These are phyloP conservation scores for Eupithecia exiguata DNA, from an alignment of 2,888 invertebrate species.

Conservation along the genomic window DNA sequence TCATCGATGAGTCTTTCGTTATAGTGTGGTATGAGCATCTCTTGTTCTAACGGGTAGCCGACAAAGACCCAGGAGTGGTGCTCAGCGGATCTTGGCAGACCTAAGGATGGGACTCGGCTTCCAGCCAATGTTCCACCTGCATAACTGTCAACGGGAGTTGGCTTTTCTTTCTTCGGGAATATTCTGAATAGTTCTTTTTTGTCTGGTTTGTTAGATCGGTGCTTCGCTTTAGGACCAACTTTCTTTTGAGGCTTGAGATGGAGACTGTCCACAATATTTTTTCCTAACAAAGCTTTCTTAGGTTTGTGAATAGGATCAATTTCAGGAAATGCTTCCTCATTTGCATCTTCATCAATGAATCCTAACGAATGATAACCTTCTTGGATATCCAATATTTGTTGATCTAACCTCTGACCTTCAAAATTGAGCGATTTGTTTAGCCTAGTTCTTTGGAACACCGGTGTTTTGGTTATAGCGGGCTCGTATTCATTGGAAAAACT, in stretches of 20 bases:
- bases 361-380: constrained; percentile 78
- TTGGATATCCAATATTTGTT: constrained; percentile 80
- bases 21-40: constrained; percentile 74
- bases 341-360: constrained; percentile 74
- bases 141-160: constrained; percentile 58
- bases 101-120: constrained; percentile 75
- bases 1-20: constrained; percentile 74
- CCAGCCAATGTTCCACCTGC: constrained; percentile 73
- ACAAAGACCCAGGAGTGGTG: constrained; percentile 77
- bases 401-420: constrained; percentile 77
- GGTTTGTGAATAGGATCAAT: constrained; percentile 71
- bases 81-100: constrained; percentile 70
- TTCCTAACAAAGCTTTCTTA: constrained; percentile 73
- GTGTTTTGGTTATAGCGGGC: constrained; percentile 65
- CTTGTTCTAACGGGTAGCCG: constrained; percentile 68
- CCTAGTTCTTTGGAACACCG: constrained; percentile 80
- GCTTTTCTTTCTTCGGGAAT: constrained; percentile 75
- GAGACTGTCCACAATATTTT: constrained; percentile 80
- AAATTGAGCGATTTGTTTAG: constrained; percentile 79
- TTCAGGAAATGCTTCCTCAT: constrained; percentile 51
- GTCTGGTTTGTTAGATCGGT: constrained; percentile 67
- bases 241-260: constrained; percentile 78
- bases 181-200: constrained; percentile 74
- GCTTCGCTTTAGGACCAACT: constrained; percentile 76
- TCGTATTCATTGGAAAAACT: constrained; percentile 74